Conservation (phyloP, 2,113 vertebrate genomes). For the Catagonus wagneri region DNA sequence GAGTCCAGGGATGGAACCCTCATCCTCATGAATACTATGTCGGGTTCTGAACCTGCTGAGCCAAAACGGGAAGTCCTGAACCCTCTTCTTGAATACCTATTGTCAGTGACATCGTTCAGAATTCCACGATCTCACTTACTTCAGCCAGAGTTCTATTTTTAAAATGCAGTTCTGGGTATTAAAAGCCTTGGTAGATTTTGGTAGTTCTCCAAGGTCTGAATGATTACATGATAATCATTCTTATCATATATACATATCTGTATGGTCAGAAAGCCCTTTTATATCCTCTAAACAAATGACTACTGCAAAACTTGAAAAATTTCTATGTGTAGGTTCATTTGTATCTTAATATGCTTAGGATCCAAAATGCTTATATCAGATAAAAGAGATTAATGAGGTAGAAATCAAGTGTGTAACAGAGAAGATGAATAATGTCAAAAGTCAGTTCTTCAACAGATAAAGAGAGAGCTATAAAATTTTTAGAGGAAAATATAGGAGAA, state of each 20-base stretch:
- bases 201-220: background rate
- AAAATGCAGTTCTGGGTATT: background rate
- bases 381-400: background rate
- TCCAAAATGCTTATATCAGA: background rate
- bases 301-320: background rate
- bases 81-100: background rate
- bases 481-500: background rate
- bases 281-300: background rate
- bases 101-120: background rate
- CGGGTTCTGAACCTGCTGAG: no score
- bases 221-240: background rate
- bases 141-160: background rate
- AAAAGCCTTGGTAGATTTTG: background rate
- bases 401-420: background rate
- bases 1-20: no score
- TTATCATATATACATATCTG: no score
- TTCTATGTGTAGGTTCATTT: background rate
- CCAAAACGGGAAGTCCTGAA: no score
- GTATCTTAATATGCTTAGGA: background rate
- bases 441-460: background rate
- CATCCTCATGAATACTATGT: no score
- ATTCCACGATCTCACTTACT: background rate
- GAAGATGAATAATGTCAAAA: background rate
- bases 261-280: background rate
- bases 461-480: background rate